Evolutionary conservation across 2,888 invertebrate genomes (phyloP).

Genomic region (Tiliacea aurago): DNA sequence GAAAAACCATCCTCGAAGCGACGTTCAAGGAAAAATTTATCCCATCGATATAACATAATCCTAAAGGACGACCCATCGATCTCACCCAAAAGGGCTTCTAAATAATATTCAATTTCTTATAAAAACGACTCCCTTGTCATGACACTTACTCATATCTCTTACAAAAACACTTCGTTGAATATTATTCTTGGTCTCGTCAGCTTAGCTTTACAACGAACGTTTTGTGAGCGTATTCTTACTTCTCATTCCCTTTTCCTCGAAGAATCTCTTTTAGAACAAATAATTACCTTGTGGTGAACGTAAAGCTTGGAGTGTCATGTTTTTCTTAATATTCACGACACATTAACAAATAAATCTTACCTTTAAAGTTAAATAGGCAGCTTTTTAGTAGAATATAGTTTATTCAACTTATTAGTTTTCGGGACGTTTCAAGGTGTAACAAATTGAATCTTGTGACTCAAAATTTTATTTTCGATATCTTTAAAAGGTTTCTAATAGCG

Average conservation of each 20-base stretch:
- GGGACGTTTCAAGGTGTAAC: neutral
- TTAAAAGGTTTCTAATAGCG: neutral
- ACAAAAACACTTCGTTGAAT: conserved; percentile 46
- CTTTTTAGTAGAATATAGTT: neutral
- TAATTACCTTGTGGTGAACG: neutral
- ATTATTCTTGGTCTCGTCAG: conserved; percentile 38
- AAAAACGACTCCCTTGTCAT: conserved; percentile 42
- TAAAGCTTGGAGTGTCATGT: neutral
- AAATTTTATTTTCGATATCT: neutral
- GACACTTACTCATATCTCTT: conserved; percentile 44
- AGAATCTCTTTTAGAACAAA: conserved; percentile 2
- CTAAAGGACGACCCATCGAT: conserved; percentile 35
- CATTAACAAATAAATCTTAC: neutral
- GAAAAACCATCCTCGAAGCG: conserved; percentile 5
- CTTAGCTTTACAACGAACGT: conserved; percentile 20
- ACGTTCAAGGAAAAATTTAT: conserved; percentile 12
- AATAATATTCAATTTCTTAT: conserved; percentile 47
- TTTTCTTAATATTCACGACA: neutral
- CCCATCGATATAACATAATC: conserved; percentile 20
- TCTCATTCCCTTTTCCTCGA: neutral
- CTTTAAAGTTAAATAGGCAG: neutral
- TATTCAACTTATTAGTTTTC: no score
- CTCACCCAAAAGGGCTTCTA: conserved; percentile 20
- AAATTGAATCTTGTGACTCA: neutral
- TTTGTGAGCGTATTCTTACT: conserved; percentile 10